phyloP scores from a whole-genome alignment of 2,888 invertebrate species.

The Osmoderma eremita region DNA sequence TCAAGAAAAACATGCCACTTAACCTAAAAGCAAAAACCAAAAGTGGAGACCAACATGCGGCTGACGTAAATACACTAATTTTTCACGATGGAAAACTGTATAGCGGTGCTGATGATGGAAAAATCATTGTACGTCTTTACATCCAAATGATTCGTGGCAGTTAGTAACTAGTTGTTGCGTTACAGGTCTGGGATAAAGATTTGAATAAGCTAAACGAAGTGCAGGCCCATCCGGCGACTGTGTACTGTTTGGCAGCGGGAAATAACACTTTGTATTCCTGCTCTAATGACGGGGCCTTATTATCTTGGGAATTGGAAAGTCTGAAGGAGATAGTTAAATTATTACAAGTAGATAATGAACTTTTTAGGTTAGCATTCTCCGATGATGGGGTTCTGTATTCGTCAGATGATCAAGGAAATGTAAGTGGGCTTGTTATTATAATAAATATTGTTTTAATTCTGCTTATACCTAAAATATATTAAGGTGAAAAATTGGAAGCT shows the following conservation, averaged over 20 bases:
- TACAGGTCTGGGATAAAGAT: slow-evolving; percentile 65
- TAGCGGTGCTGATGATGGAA: slow-evolving; percentile 66
- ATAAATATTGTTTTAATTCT: too few species aligned
- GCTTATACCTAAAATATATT: too few species aligned
- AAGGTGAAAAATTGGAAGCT: too few species aligned
- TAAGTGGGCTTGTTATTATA: too few species aligned
- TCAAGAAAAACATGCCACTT: slow-evolving; percentile 57
- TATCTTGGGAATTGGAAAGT: slow-evolving; percentile 68
- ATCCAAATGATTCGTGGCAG: neutral
- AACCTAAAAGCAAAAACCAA: slow-evolving; percentile 57
- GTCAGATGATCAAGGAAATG: slow-evolving; percentile 34
- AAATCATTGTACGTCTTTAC: slow-evolving; percentile 56
- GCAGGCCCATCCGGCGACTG: slow-evolving; percentile 70
- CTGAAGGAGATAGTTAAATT: slow-evolving; percentile 58
- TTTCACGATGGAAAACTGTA: slow-evolving; percentile 63
- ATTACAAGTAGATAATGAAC: slow-evolving; percentile 46
- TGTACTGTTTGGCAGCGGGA: slow-evolving; percentile 69
- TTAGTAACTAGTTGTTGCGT: slow-evolving; percentile 31
- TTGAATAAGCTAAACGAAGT: slow-evolving; percentile 62
- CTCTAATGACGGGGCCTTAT: slow-evolving; percentile 73
- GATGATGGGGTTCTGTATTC: slow-evolving; percentile 37
- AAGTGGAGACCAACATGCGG: slow-evolving; percentile 62
- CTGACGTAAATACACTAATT: slow-evolving; percentile 62
- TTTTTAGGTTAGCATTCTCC: slow-evolving; percentile 16
- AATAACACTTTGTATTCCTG: slow-evolving; percentile 69